A percentile compares a stretch with the other conserved stretches of the same genome.
Evolutionary conservation across 2,888 invertebrate species (phyloP).

Genomic region (Hypercompe scribonia): DNA sequence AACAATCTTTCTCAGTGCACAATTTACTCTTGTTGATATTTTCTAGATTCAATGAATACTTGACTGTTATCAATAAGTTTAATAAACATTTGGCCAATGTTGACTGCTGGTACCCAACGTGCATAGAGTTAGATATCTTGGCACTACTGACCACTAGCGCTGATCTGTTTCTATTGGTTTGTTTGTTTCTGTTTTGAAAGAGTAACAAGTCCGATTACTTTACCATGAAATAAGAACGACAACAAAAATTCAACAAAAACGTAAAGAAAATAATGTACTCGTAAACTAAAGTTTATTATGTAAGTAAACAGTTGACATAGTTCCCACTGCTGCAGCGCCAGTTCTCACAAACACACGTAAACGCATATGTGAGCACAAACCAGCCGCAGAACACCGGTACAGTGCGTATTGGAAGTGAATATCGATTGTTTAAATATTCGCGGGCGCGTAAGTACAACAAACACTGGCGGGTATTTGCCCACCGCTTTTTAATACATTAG

Average conservation of each 20-base stretch:
- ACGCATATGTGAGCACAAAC: background rate
- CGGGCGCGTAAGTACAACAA: constrained; percentile 11
- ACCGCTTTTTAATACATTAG: constrained; percentile 55
- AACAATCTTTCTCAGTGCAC: too few species aligned
- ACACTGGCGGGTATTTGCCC: constrained; percentile 48
- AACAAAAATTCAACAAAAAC: background rate
- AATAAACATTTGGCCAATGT: background rate
- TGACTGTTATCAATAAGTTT: background rate
- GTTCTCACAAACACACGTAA: background rate
- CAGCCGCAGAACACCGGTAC: background rate
- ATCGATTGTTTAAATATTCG: constrained; percentile 31
- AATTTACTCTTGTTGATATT: background rate
- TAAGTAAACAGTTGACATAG: constrained; percentile 7
- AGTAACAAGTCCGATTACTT: background rate
- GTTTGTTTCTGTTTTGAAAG: background rate
- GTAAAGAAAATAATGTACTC: background rate
- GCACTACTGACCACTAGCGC: too few species aligned
- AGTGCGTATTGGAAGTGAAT: background rate
- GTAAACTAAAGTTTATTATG: background rate
- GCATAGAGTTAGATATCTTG: too few species aligned
- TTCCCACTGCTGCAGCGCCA: background rate
- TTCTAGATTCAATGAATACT: background rate
- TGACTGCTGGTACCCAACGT: too few species aligned
- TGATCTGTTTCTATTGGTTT: too few species aligned
- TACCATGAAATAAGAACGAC: background rate